Base-by-base conservation (phyloP, 1,140 invertebrate genomes). In the Grapholita molesta region DNA sequence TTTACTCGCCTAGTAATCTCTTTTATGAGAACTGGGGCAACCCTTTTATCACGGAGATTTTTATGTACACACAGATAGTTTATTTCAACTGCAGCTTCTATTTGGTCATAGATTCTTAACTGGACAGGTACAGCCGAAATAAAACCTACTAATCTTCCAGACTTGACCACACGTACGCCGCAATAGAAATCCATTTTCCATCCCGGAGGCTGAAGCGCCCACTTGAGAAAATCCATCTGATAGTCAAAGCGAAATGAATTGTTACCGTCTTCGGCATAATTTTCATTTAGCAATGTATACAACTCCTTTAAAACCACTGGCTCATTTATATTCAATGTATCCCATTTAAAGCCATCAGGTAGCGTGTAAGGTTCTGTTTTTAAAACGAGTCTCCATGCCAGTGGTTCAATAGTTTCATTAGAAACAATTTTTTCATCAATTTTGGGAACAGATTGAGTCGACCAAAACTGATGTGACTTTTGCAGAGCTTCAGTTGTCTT, bases 171-270 rank as follows among this genome's bases (percentile, higher is more conserved):
- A 67, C 99, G 93, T 12, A 99, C 98, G 30, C 98, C 99, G 91
- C 97, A 98, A 88, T 99, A 98, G 99, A 99, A 99, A 67, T 98
- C 95, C 83, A 95, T 95, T 75, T 94, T 94, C 98, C 98, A 99
- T 9, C 98, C 98, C 21, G 99, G 98, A 32, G 99, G 98, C 90
- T 99, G 97, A 12, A 99, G 90, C 28, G 99, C 99, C 99, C 99
- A 99, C 92, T 97, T 96, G 3, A 99, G 93, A 92, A 99, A 99
- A 73, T 98, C 96, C 7, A 97, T 96, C 76, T 98, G 98, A 92
- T 99, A 99, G 92, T 99, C 98, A 94, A 99, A 99, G 75, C 99
- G 95, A 89, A 99, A 99, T 98, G 99, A 99, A 79, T 98, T 98
- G 92, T 99, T 99, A 88, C 99, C 99, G 93, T 99, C 99, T 93